phyloP scores from a whole-genome alignment of 2,113 vertebrate genomes.

The Myocastor coypus region DNA sequence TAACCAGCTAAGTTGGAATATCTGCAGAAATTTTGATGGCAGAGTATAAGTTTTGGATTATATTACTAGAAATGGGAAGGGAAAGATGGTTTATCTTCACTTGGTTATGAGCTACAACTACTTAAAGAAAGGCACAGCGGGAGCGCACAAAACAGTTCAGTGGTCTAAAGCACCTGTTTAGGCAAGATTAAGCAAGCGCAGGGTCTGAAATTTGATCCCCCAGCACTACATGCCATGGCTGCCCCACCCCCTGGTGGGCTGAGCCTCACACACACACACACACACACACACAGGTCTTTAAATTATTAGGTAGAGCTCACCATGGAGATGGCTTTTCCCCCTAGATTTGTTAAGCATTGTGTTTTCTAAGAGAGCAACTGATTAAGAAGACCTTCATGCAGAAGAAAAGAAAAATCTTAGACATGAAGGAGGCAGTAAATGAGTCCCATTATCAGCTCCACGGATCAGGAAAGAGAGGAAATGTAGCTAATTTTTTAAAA shows the following conservation, averaged over 20 bases:
- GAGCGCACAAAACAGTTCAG: too few relatives aligned
- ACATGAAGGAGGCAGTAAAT: not conserved
- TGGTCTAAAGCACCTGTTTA: too few relatives aligned
- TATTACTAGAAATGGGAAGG: not conserved
- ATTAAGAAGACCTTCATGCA: slow-evolving; percentile 2
- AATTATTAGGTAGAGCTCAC: not conserved
- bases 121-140: slow-evolving; percentile 2
- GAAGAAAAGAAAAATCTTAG: not conserved
- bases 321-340: not conserved
- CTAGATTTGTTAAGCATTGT: not conserved
- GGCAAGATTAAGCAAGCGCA: too few relatives aligned
- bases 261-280: too few relatives aligned
- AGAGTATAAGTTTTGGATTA: not conserved
- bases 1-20: not conserved
- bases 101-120: not conserved
- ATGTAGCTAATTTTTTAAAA: not conserved
- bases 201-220: too few relatives aligned
- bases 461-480: not conserved
- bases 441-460: not conserved
- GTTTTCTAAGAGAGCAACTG: not conserved
- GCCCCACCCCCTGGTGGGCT: too few relatives aligned
- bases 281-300: not conserved
- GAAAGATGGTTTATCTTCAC: not conserved
- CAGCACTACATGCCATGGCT: too few relatives aligned
- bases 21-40: slow-evolving; percentile 31